These are phyloP conservation scores for Fistularia tabacaria DNA, from an alignment of 2,797 vertebrate species.

Conservation along the genomic window DNA sequence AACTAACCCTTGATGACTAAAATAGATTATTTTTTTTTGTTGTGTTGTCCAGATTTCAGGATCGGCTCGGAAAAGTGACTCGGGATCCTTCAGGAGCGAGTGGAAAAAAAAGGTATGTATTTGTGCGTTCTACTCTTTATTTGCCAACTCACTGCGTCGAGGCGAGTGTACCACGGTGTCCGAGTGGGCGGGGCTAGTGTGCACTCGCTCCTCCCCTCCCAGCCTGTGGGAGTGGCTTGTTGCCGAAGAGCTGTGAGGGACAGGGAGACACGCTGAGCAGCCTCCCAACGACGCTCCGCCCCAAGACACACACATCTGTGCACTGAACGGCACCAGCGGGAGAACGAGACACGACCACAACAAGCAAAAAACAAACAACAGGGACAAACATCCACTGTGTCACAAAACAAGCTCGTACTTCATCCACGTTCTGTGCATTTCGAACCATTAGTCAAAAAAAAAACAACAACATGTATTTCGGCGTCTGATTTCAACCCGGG, in stretches of 20 bases:
- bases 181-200: slow-evolving; percentile 70
- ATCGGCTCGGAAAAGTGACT: no score
- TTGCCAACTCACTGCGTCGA: slow-evolving; percentile 73
- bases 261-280: slow-evolving; percentile 82
- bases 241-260: slow-evolving; percentile 80
- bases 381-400: slow-evolving; percentile 53
- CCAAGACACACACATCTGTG: slow-evolving; percentile 76
- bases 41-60: no score
- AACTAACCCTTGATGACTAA: no score
- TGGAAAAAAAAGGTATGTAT: no score
- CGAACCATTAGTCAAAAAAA: slow-evolving; percentile 25
- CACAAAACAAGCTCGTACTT: slow-evolving; percentile 54
- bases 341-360: slow-evolving; percentile 51
- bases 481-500: slow-evolving; percentile 29
- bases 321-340: slow-evolving; percentile 59
- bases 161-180: slow-evolving; percentile 75
- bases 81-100: no score
- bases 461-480: slow-evolving; percentile 55
- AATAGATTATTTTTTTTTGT: no score
- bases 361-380: slow-evolving; percentile 47
- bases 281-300: slow-evolving; percentile 69
- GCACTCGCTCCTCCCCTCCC: slow-evolving; percentile 74
- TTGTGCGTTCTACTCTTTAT: no score
- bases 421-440: slow-evolving; percentile 45
- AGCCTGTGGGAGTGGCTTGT: slow-evolving; percentile 69